Conservation (phyloP, 2,797 vertebrate genomes). For the Monodelphis domestica region DNA sequence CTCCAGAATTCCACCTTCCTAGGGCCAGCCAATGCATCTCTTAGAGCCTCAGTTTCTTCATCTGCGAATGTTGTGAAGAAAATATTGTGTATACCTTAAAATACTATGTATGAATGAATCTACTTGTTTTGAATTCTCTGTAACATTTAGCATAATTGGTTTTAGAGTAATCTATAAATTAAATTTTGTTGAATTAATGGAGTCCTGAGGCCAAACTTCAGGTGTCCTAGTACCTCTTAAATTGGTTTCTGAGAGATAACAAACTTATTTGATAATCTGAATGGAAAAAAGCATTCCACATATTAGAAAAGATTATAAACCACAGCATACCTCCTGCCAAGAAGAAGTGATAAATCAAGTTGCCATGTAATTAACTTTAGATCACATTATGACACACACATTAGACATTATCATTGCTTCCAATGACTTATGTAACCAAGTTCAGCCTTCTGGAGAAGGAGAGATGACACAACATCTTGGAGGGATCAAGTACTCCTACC, state of each 20-base stretch:
- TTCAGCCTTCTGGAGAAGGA: slow-evolving; percentile 22
- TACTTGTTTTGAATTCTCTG: background rate
- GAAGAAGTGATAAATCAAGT: background rate
- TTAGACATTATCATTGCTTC: background rate
- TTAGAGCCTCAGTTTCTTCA: background rate
- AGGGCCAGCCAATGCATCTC: background rate
- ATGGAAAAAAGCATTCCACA: background rate
- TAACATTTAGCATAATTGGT: background rate
- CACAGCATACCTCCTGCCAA: background rate
- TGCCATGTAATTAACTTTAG: slow-evolving; percentile 19
- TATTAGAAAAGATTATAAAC: slow-evolving; percentile 23
- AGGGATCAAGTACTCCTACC: background rate
- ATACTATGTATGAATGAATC: background rate
- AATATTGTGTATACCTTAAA: background rate
- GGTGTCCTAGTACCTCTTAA: slow-evolving; percentile 20
- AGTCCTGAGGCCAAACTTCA: background rate
- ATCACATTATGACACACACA: slow-evolving; percentile 4
- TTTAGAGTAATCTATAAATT: background rate
- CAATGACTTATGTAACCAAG: background rate
- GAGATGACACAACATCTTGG: background rate
- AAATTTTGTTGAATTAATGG: slow-evolving; percentile 30
- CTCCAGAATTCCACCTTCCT: background rate
- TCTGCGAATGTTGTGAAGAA: background rate
- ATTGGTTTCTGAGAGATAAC: background rate
- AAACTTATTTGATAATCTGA: background rate